A percentile compares a stretch with the other conserved stretches of the same genome.
Conservation (phyloP, 2,888 invertebrate species). For the Pseudococcus jackbeardsleyi region DNA sequence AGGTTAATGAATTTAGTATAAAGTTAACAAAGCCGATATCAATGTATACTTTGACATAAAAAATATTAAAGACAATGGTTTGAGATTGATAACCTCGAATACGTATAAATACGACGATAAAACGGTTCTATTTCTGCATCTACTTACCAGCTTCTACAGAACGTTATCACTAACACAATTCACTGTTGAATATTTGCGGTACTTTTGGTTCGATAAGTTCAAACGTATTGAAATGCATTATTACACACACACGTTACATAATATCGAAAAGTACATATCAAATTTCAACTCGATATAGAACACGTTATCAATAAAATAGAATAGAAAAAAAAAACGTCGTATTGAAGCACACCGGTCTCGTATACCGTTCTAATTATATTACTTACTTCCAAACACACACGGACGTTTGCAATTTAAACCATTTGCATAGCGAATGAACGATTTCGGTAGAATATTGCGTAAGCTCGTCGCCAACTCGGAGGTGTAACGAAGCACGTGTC, state of each 20-base stretch:
- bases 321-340: not conserved
- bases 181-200: not conserved
- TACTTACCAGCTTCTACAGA: too few relatives aligned
- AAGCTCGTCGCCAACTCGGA: not conserved
- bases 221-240: not conserved
- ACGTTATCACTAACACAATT: not conserved
- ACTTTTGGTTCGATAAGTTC: not conserved
- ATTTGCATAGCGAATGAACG: not conserved
- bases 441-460: not conserved
- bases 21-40: too few relatives aligned
- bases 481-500: not conserved
- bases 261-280: not conserved
- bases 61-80: too few relatives aligned
- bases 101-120: too few relatives aligned
- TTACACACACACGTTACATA: not conserved
- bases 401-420: not conserved
- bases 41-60: too few relatives aligned
- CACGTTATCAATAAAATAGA: not conserved
- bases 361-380: not conserved
- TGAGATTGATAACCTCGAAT: too few relatives aligned
- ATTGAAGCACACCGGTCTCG: not conserved
- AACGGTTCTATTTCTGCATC: too few relatives aligned
- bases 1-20: too few relatives aligned
- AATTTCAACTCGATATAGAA: not conserved
- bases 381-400: not conserved